Conservation (phyloP, 2,888 invertebrate species). For the Hirtodrosophila duncani region DNA sequence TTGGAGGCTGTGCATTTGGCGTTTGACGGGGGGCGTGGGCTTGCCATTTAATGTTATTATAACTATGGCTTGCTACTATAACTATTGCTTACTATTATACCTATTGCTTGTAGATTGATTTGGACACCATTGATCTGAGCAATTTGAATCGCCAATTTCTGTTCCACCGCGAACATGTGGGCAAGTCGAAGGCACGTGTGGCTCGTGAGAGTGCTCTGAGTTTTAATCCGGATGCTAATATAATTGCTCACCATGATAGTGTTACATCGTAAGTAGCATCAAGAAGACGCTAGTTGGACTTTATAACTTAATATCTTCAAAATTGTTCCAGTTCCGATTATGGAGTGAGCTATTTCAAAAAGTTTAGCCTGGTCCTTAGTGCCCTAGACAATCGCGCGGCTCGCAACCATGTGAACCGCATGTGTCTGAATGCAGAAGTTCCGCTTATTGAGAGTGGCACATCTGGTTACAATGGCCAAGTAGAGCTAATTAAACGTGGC, state of each 20-base stretch:
- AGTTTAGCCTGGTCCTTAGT: slow-evolving; percentile 95
- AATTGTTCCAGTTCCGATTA: slow-evolving; percentile 87
- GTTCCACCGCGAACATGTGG: slow-evolving; percentile 99
- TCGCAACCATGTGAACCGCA: slow-evolving; percentile 98
- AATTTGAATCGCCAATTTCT: slow-evolving; percentile 99
- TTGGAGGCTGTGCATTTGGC: neutral
- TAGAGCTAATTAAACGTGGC: slow-evolving; percentile 91
- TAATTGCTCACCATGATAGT: slow-evolving; percentile 94
- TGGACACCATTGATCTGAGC: slow-evolving; percentile 99
- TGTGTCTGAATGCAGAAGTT: slow-evolving; percentile 96
- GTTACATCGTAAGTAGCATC: slow-evolving; percentile 87
- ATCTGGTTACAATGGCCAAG: slow-evolving; percentile 97
- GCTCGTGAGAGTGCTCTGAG: slow-evolving; percentile 92
- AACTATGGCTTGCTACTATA: neutral
- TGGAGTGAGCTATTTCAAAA: slow-evolving; percentile 93
- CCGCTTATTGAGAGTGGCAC: slow-evolving; percentile 98
- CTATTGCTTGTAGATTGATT: slow-evolving; percentile 87
- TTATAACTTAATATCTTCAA: neutral
- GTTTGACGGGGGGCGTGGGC: no score
- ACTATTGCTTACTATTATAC: neutral
- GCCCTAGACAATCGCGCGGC: slow-evolving; percentile 98
- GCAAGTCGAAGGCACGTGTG: slow-evolving; percentile 96
- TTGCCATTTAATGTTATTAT: neutral
- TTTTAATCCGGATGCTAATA: slow-evolving; percentile 93
- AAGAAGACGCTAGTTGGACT: neutral